Evolutionary conservation across 2,113 vertebrate species (phyloP).

Genomic region (Rutilus rutilus): DNA sequence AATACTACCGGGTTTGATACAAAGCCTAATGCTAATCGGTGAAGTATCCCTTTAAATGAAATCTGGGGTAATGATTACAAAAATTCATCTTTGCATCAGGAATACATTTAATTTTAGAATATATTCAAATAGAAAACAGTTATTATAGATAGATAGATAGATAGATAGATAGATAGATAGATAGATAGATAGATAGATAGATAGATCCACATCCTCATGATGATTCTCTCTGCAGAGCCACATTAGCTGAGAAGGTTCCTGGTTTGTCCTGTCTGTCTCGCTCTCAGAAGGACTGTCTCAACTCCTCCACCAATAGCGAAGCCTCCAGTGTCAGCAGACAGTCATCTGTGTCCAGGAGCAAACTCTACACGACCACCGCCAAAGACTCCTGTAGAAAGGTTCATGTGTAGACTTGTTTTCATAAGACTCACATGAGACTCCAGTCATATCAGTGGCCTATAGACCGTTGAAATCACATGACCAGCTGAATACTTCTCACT

Average conservation of each 20-base stretch:
- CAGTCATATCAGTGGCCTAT: not conserved
- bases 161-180: too few relatives aligned
- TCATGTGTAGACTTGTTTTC: not conserved
- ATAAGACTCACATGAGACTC: not conserved
- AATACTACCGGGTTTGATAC: too few relatives aligned
- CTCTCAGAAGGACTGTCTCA: conserved; percentile 73
- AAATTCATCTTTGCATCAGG: too few relatives aligned
- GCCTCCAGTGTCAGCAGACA: conserved; percentile 74
- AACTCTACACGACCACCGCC: conserved; percentile 57
- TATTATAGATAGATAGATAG: too few relatives aligned
- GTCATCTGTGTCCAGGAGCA: conserved; percentile 66
- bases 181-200: too few relatives aligned
- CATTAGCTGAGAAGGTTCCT: conserved; percentile 85
- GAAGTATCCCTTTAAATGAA: too few relatives aligned
- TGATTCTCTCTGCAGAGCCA: conserved; percentile 73
- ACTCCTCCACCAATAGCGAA: conserved; percentile 81
- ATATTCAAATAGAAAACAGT: too few relatives aligned
- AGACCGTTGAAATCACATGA: not conserved
- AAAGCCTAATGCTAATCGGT: too few relatives aligned
- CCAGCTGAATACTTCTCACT: not conserved
- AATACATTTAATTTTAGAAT: too few relatives aligned
- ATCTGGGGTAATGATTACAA: too few relatives aligned
- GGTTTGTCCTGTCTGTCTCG: conserved; percentile 80
- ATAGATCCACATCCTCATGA: too few relatives aligned
- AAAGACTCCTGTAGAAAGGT: not conserved